These are phyloP conservation scores for Corythucha ciliata DNA, from an alignment of 2,888 invertebrate genomes.

Conservation along the genomic window DNA sequence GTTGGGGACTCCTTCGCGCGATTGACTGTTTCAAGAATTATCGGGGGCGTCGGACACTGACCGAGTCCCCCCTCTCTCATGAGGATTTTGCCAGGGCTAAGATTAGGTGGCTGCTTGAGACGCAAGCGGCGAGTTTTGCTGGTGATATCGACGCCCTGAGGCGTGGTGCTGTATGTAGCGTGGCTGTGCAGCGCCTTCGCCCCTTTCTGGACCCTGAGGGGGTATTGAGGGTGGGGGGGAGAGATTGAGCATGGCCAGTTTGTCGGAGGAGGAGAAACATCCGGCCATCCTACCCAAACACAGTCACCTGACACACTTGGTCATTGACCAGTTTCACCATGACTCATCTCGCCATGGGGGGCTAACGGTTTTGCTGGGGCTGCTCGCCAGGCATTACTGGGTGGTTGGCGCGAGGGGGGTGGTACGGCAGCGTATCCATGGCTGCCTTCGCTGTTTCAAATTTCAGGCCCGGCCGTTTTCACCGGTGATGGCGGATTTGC, in stretches of 20 bases:
- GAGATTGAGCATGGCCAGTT: not conserved
- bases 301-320: not conserved
- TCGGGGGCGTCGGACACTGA: no score
- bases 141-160: no score
- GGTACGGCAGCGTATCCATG: not conserved
- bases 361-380: not conserved
- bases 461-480: not conserved
- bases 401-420: constrained; percentile 2
- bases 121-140: no score
- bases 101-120: no score
- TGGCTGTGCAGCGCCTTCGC: not conserved
- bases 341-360: not conserved
- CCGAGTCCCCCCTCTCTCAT: no score
- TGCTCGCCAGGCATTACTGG: not conserved
- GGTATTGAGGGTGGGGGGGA: not conserved
- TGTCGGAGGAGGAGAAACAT: not conserved
- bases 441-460: not conserved
- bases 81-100: no score
- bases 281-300: not conserved
- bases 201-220: not conserved
- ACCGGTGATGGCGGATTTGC: not conserved
- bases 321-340: not conserved
- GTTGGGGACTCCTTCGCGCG: no score
- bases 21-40: no score
- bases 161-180: no score